phyloP scores from a whole-genome alignment of 2,797 vertebrate species.

The Clarias platycephalus region DNA sequence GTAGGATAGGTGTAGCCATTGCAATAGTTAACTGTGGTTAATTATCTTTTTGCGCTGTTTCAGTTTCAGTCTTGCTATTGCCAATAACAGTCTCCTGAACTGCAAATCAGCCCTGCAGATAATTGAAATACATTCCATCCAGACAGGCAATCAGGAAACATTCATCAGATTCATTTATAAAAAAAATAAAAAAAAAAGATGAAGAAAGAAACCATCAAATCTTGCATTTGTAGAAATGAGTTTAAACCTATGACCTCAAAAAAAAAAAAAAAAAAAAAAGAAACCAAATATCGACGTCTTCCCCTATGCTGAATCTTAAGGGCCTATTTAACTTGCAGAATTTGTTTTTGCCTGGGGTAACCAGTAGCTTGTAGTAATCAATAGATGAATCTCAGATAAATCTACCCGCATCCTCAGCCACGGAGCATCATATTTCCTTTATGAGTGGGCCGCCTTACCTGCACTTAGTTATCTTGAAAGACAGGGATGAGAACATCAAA shows the following conservation, averaged over 20 bases:
- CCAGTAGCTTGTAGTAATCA: constrained; percentile 8
- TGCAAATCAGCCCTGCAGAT: background rate
- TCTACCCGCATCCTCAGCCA: background rate
- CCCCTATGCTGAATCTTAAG: background rate
- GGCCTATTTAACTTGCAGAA: background rate
- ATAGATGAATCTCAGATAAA: background rate
- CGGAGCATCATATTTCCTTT: background rate
- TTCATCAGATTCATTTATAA: background rate
- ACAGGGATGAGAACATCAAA: background rate
- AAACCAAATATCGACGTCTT: background rate
- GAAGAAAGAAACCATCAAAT: background rate
- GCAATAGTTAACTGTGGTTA: background rate
- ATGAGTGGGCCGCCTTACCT: background rate
- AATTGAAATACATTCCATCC: background rate
- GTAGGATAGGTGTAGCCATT: background rate
- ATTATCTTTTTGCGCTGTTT: background rate
- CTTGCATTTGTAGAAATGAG: background rate
- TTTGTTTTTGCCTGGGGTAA: background rate
- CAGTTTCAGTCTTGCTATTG: background rate
- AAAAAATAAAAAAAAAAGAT: too few relatives aligned
- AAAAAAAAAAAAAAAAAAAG: background rate
- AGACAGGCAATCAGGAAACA: background rate
- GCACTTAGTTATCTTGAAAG: background rate
- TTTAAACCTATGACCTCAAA: background rate
- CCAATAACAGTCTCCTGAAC: background rate